Percentiles rank a stretch among this genome's conserved stretches.
phyloP scores from a whole-genome alignment of 2,113 vertebrate genomes.

The Donacobius atricapilla region DNA sequence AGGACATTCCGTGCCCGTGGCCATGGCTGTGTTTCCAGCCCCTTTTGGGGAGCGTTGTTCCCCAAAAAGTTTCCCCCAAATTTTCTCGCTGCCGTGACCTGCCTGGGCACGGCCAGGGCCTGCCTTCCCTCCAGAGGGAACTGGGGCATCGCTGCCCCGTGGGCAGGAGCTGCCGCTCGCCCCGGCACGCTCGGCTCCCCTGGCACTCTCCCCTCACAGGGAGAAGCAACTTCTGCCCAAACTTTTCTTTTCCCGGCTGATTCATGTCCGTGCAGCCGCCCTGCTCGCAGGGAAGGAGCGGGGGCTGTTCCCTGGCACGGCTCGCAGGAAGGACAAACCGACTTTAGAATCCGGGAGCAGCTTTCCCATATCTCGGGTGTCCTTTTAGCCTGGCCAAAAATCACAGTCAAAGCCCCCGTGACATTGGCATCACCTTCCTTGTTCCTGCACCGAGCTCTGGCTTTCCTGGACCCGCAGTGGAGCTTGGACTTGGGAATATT shows the following conservation, averaged over 20 bases:
- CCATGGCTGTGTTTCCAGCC: fast-evolving
- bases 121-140: neutral
- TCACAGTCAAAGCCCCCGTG: neutral
- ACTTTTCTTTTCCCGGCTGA: fast-evolving
- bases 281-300: fast-evolving
- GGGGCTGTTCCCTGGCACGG: neutral
- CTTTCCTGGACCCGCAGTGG: fast-evolving
- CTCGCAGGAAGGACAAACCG: neutral
- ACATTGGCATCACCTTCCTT: neutral
- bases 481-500: neutral
- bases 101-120: neutral
- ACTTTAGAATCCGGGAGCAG: neutral
- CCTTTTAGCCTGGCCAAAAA: neutral
- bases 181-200: neutral
- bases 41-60: neutral
- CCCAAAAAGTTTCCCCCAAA: no score
- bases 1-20: neutral
- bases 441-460: neutral
- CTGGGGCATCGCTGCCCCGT: fast-evolving
- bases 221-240: neutral
- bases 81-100: neutral
- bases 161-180: neutral
- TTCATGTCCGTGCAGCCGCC: fast-evolving
- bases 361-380: neutral
- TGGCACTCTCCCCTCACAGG: neutral